Conservation (phyloP, 2,888 invertebrate genomes). For the Drosophila recens region DNA sequence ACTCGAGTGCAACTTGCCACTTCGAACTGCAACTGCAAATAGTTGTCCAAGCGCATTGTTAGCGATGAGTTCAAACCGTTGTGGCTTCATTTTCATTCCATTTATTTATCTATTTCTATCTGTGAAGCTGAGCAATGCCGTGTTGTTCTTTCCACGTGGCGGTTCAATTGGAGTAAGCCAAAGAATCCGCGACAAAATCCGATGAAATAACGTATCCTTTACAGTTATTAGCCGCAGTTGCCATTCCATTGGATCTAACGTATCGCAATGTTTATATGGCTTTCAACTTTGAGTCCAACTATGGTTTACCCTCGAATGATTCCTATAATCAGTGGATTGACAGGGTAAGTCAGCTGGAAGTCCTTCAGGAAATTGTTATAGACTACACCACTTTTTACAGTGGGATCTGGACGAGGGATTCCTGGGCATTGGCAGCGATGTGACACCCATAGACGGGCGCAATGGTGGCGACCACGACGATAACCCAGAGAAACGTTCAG, state of each 20-base stretch:
- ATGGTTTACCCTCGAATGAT: constrained; percentile 87
- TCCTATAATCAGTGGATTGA: constrained; percentile 87
- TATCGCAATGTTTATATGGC: constrained; percentile 90
- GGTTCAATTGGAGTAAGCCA: constrained; percentile 76
- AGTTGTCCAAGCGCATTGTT: constrained; percentile 53
- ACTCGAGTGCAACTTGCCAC: constrained; percentile 17
- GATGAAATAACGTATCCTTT: constrained; percentile 53
- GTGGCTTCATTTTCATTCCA: constrained; percentile 11
- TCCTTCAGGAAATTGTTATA: background rate
- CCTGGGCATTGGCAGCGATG: constrained; percentile 77
- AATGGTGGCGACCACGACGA: constrained; percentile 22
- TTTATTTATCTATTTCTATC: constrained; percentile 25
- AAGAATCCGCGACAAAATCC: background rate
- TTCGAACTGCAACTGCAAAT: constrained; percentile 26
- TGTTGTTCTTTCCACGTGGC: constrained; percentile 77
- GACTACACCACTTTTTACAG: constrained; percentile 44
- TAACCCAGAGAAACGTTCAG: constrained; percentile 53
- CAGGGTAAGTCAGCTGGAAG: constrained; percentile 85
- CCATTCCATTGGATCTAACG: constrained; percentile 89
- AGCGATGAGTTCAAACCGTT: constrained; percentile 55
- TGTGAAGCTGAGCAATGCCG: constrained; percentile 9
- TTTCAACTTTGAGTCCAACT: constrained; percentile 91
- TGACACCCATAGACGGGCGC: constrained; percentile 78
- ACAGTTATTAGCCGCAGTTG: constrained; percentile 89
- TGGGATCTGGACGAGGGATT: constrained; percentile 80